phyloP scores from a whole-genome alignment of 30 jellyfish, hydroid and myxozoan genomes.

The Cassiopea xamachana region DNA sequence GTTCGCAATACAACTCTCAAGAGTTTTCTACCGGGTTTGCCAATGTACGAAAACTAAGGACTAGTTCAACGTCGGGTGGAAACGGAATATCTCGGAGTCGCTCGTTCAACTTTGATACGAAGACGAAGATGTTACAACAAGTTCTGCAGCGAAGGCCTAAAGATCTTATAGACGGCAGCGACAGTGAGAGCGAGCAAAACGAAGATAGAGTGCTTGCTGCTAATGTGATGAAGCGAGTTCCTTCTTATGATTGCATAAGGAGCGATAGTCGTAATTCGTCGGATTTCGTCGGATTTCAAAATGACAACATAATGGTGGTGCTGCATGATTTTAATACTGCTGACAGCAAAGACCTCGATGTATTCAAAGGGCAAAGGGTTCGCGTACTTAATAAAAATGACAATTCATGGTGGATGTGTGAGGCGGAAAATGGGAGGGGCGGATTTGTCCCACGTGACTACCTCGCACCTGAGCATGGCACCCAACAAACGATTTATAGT shows the following conservation, averaged over 20 bases:
- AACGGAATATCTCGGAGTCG: conserved; percentile 53
- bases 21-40: conserved; percentile 69
- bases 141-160: conserved; percentile 45
- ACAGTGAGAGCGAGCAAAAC: conserved; percentile 18
- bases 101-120: conserved; percentile 54
- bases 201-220: neutral
- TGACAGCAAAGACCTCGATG: conserved; percentile 59
- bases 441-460: conserved; percentile 65
- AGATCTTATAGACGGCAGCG: conserved; percentile 47
- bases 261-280: neutral
- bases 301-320: conserved; percentile 36
- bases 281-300: neutral
- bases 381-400: conserved; percentile 56
- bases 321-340: conserved; percentile 26
- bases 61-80: conserved; percentile 16
- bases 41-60: conserved; percentile 66
- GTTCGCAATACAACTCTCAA: neutral
- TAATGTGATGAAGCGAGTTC: neutral
- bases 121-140: conserved; percentile 10
- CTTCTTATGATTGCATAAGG: neutral
- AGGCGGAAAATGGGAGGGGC: conserved; percentile 67
- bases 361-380: conserved; percentile 63
- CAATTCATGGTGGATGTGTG: conserved; percentile 64
- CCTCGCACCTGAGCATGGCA: conserved; percentile 12
- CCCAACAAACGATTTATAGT: neutral